Percentiles rank a stretch among this genome's conserved stretches.
Evolutionary conservation across 2,888 invertebrate species (phyloP).

Genomic region (Troides helena): DNA sequence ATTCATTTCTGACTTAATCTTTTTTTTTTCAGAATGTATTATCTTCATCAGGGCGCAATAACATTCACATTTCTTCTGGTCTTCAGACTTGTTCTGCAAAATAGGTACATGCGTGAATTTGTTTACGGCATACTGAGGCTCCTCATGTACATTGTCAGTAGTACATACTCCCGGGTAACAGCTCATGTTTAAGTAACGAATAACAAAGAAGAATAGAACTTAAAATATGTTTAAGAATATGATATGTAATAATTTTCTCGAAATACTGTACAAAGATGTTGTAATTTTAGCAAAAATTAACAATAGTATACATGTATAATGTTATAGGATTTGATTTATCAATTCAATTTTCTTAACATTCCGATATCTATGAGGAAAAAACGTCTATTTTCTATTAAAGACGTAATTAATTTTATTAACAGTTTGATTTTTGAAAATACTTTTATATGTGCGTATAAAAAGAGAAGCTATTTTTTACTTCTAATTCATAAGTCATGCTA

Average conservation of each 20-base stretch:
- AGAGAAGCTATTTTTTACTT: no score
- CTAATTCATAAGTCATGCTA: no score
- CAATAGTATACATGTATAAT: background rate
- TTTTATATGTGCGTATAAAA: no score
- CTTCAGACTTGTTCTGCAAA: constrained; percentile 52
- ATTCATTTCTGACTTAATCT: background rate
- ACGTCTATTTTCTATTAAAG: background rate
- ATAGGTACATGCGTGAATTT: constrained; percentile 45
- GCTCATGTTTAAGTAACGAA: constrained; percentile 13
- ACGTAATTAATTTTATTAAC: no score
- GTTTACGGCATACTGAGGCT: constrained; percentile 50
- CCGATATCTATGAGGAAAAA: background rate
- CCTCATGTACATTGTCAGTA: constrained; percentile 43
- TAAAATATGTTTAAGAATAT: background rate
- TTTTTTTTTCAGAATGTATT: constrained; percentile 57
- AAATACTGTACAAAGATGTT: background rate
- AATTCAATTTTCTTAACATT: background rate
- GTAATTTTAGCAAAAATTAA: background rate
- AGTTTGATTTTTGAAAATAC: no score
- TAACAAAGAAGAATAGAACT: background rate
- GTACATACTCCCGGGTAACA: constrained; percentile 39
- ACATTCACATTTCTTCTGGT: constrained; percentile 47
- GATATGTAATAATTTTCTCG: background rate
- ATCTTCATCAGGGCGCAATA: constrained; percentile 54
- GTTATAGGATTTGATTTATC: background rate